Evolutionary conservation across 1,140 invertebrate genomes (phyloP), one percentile per base, ranked within the genome.

Genomic region (Papilio xuthus): DNA sequence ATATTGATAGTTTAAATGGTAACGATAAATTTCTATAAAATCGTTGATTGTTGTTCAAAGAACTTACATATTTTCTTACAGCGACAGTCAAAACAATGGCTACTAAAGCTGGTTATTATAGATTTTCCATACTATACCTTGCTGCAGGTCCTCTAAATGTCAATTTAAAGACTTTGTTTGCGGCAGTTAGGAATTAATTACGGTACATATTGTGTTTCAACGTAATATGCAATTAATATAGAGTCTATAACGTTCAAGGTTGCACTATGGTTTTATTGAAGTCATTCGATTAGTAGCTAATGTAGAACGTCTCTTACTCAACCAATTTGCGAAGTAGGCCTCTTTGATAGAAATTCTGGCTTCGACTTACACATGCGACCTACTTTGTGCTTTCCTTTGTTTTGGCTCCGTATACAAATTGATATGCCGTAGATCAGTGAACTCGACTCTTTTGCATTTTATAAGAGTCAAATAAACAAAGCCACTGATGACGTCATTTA

Each of bases 331-430:
- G 76, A 76, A 78, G 78, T 76, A 76, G 74, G 74, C 53, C 74
- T 77, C 80, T 79, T 78, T 82, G 75, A 82, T 79, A 78, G 44
- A 82, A 79, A 82, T 76, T 80, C 78, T 77, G 77, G 76, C 77
- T 79, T 76, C 78, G 63, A 82, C 60, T 82, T 79, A 79, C 78
- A 75, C 78, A 78, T 81, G 80, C 78, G 81, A 80, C 81, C 81
- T 74, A 82, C 77, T 82, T 82, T 76, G 73, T 77, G 79, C 69
- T 70, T 75, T 78, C 53, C 79, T 82, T 82, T 80, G 81, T 79
- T 77, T 81, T 76, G 74, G 74, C 53, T 63, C 32, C 32, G 28
- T 76, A 76, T 63, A 76, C 74, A 63, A 76, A 76, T 76, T 76
- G 74, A 63, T 76, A 76, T 76, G 41, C 53, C 74, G 74, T 76